A percentile compares a stretch with the other conserved stretches of the same genome.
Evolutionary conservation across 2,888 invertebrate genomes (phyloP).

Genomic region (Cheilosia soror): DNA sequence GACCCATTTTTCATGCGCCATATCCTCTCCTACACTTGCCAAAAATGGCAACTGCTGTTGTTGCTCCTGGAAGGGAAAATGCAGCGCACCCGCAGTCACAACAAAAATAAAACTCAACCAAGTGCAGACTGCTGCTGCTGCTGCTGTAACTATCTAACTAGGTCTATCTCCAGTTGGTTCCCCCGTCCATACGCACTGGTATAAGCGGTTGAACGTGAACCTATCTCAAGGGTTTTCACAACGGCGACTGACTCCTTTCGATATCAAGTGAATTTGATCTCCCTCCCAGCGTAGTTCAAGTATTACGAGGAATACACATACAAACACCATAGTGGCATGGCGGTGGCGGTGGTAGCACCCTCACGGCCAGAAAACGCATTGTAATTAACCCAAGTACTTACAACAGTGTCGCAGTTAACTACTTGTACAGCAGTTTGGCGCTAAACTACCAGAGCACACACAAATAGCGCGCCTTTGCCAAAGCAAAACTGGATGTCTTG

Average conservation of each 20-base stretch:
- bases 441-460: conserved; percentile 71
- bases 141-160: conserved; percentile 63
- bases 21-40: conserved; percentile 52
- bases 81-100: conserved; percentile 30
- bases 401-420: conserved; percentile 76
- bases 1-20: conserved; percentile 57
- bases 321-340: not conserved
- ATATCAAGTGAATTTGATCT: conserved; percentile 72
- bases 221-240: conserved; percentile 74
- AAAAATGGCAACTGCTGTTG: conserved; percentile 51
- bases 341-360: conserved; percentile 58
- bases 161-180: conserved; percentile 62
- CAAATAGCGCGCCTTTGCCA: conserved; percentile 33
- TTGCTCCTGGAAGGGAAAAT: conserved; percentile 49
- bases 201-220: conserved; percentile 69
- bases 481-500: conserved; percentile 53
- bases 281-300: conserved; percentile 14
- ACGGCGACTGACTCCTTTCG: conserved; percentile 51
- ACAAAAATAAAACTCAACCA: conserved; percentile 34
- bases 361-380: conserved; percentile 66
- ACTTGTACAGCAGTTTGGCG: conserved; percentile 76
- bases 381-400: conserved; percentile 74
- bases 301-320: not conserved
- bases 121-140: conserved; percentile 44
- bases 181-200: conserved; percentile 23